Conservation (phyloP, 2,888 invertebrate species). For the Eupithecia subumbrata region DNA sequence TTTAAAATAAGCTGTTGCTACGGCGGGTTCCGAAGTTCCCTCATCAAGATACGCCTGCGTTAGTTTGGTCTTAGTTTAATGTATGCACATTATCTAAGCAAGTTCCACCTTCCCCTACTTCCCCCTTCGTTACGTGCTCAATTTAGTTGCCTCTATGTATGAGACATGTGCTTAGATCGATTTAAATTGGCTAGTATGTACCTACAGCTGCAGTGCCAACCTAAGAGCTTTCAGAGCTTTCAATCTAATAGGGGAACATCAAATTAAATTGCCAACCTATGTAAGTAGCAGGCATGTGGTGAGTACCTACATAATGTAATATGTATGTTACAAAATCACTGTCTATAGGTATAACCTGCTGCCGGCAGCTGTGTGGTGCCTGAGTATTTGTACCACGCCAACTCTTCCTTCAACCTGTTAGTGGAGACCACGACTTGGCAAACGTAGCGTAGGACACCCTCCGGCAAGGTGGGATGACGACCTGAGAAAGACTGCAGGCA, state of each 20-base stretch:
- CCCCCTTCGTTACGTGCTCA: conserved; percentile 65
- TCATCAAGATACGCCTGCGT: conserved; percentile 79
- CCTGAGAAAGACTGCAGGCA: no score
- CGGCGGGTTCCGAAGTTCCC: conserved; percentile 73
- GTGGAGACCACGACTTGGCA: no score
- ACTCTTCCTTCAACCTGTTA: no score
- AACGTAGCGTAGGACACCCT: no score
- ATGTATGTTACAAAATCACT: no score
- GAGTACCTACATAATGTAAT: no score
- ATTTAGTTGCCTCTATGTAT: conserved; percentile 58
- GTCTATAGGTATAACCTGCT: no score
- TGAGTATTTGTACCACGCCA: no score
- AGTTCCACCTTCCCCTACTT: conserved; percentile 60
- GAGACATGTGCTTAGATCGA: conserved; percentile 44
- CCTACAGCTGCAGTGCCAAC: neutral
- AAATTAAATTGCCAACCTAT: neutral
- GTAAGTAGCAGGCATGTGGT: no score
- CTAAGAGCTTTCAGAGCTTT: conserved; percentile 11
- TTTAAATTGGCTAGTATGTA: conserved; percentile 32
- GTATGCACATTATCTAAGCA: conserved; percentile 84
- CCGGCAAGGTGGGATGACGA: no score
- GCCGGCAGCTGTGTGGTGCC: no score
- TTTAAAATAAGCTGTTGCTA: conserved; percentile 46
- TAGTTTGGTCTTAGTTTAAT: conserved; percentile 83
- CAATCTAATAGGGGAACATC: neutral